Evolutionary conservation across 2,113 vertebrate genomes (phyloP).

Genomic region (Chamaetylas fuelleborni): DNA sequence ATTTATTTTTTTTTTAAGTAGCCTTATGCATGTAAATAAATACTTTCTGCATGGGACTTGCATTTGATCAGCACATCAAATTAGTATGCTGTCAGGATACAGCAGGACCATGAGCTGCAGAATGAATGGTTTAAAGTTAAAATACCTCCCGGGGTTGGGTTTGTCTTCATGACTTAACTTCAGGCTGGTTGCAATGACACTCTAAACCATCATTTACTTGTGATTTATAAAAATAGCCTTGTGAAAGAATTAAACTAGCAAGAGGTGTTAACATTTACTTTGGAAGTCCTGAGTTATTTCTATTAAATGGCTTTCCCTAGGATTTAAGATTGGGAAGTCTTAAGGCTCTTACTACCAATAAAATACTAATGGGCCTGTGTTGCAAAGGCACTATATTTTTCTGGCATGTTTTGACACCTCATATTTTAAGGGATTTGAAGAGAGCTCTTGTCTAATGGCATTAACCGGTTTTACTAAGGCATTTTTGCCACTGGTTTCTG

Average conservation of each 20-base stretch:
- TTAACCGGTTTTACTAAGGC: conserved; percentile 37
- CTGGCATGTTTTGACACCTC: conserved; percentile 62
- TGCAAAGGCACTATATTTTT: conserved; percentile 46
- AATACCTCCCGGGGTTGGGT: not conserved
- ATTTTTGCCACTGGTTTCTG: not conserved
- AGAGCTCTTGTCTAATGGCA: not conserved
- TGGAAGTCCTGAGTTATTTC: conserved; percentile 62
- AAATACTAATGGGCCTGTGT: conserved; percentile 53
- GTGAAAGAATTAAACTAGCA: conserved; percentile 58
- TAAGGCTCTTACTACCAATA: conserved; percentile 45
- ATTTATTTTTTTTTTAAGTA: not conserved
- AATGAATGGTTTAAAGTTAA: not conserved
- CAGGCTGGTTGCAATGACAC: conserved; percentile 31
- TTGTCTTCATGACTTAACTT: conserved; percentile 47
- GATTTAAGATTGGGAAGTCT: conserved; percentile 53
- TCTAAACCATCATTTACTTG: conserved; percentile 22
- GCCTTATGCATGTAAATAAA: conserved; percentile 57
- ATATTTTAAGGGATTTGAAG: conserved; percentile 49
- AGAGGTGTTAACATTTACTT: conserved; percentile 53
- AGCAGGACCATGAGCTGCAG: not conserved
- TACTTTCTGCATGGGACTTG: not conserved
- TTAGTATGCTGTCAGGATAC: not conserved
- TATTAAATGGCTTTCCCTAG: conserved; percentile 59
- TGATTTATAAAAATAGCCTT: conserved; percentile 47
- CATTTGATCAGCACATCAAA: not conserved